Conservation (phyloP, 2,113 vertebrate species). For the Gopherus evgoodei region DNA sequence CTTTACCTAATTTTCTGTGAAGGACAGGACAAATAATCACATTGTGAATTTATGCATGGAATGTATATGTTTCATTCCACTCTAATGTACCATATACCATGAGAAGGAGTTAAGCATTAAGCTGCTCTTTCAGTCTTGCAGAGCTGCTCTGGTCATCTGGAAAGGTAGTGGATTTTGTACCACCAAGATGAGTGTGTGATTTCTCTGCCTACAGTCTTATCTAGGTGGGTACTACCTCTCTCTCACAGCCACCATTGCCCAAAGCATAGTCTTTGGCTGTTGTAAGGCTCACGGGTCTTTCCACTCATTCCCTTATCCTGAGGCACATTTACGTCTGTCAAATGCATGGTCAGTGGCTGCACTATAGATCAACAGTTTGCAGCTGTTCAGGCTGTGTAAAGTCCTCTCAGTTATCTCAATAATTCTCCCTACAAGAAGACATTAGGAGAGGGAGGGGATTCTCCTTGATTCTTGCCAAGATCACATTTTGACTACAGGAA, state of each 20-base stretch:
- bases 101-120: neutral
- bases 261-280: slow-evolving; percentile 35
- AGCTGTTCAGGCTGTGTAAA: slow-evolving; percentile 22
- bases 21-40: neutral
- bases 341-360: neutral
- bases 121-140: neutral
- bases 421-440: neutral
- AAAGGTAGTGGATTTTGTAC: neutral
- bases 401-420: neutral
- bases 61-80: neutral
- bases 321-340: neutral
- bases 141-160: neutral
- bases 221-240: slow-evolving; percentile 20
- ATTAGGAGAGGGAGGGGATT: neutral
- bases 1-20: too few species aligned
- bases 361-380: neutral
- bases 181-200: neutral
- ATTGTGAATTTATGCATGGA: neutral
- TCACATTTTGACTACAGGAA: neutral
- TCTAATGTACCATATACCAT: neutral
- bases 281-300: slow-evolving; percentile 50
- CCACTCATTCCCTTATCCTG: neutral
- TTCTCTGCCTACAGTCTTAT: neutral
- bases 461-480: neutral
- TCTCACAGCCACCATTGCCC: neutral